phyloP scores from a whole-genome alignment of 1,140 invertebrate genomes.

The Drosophila pandora region DNA sequence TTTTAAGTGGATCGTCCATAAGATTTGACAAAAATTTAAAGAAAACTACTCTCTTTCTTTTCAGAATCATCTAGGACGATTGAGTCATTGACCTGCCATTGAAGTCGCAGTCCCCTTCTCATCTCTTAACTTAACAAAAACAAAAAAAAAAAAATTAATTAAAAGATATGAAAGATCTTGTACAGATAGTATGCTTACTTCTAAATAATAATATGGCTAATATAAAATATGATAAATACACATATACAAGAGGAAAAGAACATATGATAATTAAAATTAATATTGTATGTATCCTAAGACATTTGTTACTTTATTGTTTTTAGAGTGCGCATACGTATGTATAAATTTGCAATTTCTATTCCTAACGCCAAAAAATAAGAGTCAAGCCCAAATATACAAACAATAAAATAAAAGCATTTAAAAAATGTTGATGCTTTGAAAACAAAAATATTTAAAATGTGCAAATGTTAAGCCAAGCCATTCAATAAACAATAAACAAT shows the following conservation, averaged over 20 bases:
- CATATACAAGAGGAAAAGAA: slow-evolving; percentile 42
- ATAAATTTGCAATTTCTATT: slow-evolving; percentile 61
- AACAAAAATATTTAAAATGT: slow-evolving; percentile 38
- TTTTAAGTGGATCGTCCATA: no score
- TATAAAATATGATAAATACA: slow-evolving; percentile 49
- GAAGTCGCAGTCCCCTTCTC: slow-evolving; percentile 26
- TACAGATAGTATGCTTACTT: slow-evolving; percentile 79
- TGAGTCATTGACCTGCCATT: slow-evolving; percentile 25
- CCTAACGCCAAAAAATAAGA: slow-evolving; percentile 29
- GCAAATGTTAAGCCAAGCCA: slow-evolving; percentile 47
- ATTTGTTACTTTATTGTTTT: slow-evolving; percentile 70
- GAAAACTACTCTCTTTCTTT: neutral
- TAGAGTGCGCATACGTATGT: slow-evolving; percentile 54
- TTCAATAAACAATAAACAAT: slow-evolving; percentile 46
- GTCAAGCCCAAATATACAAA: slow-evolving; percentile 27
- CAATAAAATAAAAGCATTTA: slow-evolving; percentile 55
- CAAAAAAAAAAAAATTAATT: slow-evolving; percentile 7
- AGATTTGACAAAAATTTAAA: no score
- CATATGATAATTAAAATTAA: slow-evolving; percentile 45
- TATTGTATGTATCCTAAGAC: slow-evolving; percentile 60
- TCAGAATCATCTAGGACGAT: slow-evolving; percentile 69
- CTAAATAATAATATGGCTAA: slow-evolving; percentile 74
- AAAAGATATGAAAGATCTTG: slow-evolving; percentile 48
- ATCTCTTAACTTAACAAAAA: slow-evolving; percentile 52
- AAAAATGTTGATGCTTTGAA: slow-evolving; percentile 58